A percentile compares a stretch with the other conserved stretches of the same genome.
Evolutionary conservation across 2,797 vertebrate genomes (phyloP).

Genomic region (Peromyscus melanophrys): DNA sequence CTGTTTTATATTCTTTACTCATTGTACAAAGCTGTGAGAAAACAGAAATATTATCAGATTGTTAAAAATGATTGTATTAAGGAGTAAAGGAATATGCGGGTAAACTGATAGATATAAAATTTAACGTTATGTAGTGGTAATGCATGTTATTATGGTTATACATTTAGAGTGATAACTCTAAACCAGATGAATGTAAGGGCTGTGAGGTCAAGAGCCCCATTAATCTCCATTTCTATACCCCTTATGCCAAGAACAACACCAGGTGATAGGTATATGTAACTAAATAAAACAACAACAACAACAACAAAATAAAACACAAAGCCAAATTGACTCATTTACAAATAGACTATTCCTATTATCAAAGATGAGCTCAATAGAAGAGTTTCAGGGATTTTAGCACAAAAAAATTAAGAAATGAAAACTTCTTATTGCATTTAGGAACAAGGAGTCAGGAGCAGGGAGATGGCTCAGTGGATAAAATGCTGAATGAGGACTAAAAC

Average conservation of each 20-base stretch:
- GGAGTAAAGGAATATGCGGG: background rate
- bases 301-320: background rate
- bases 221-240: background rate
- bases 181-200: background rate
- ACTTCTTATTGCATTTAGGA: background rate
- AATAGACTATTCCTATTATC: background rate
- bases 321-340: background rate
- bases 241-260: background rate
- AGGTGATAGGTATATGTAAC: background rate
- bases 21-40: background rate
- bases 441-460: background rate
- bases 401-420: conserved; percentile 11
- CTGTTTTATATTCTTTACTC: background rate
- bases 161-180: background rate
- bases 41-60: background rate
- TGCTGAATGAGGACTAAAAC: background rate
- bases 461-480: background rate
- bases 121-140: background rate
- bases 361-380: background rate
- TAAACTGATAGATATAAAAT: background rate
- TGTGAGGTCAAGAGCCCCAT: background rate
- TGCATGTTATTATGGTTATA: background rate
- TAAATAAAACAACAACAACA: conserved; percentile 3
- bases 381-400: conserved; percentile 32
- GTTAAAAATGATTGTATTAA: conserved; percentile 4